Conservation (phyloP, 1,140 invertebrate genomes). For the Cyclina sinensis region DNA sequence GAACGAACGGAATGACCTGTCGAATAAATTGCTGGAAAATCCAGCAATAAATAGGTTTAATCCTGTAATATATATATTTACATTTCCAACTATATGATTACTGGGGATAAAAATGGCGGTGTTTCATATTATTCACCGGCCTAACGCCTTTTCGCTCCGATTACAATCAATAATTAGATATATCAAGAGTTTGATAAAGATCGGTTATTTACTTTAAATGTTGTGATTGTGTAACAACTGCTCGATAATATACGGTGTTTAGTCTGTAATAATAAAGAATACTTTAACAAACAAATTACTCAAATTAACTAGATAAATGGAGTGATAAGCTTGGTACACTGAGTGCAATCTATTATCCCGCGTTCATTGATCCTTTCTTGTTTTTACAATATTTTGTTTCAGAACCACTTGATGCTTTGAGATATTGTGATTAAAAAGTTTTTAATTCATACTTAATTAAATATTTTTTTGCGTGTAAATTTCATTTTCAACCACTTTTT, state of each 20-base stretch:
- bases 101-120: not conserved
- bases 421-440: not conserved
- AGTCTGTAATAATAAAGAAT: constrained; percentile 19
- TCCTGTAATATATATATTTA: constrained; percentile 16
- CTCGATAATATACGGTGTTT: not conserved
- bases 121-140: not conserved
- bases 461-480: not conserved
- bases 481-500: not conserved
- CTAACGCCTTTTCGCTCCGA: not conserved
- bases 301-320: not conserved
- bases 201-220: constrained; percentile 3
- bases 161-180: constrained; percentile 3
- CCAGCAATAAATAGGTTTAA: not conserved
- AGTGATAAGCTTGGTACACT: not conserved
- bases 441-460: not conserved
- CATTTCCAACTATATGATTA: not conserved
- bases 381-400: not conserved
- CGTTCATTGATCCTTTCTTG: too few relatives aligned
- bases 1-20: not conserved
- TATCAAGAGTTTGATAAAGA: not conserved
- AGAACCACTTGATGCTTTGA: not conserved
- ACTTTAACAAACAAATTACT: constrained; percentile 10
- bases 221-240: not conserved
- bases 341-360: not conserved
- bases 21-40: not conserved